Base-by-base conservation (phyloP, 1,140 invertebrate species). In the Drosophila navojoa region DNA sequence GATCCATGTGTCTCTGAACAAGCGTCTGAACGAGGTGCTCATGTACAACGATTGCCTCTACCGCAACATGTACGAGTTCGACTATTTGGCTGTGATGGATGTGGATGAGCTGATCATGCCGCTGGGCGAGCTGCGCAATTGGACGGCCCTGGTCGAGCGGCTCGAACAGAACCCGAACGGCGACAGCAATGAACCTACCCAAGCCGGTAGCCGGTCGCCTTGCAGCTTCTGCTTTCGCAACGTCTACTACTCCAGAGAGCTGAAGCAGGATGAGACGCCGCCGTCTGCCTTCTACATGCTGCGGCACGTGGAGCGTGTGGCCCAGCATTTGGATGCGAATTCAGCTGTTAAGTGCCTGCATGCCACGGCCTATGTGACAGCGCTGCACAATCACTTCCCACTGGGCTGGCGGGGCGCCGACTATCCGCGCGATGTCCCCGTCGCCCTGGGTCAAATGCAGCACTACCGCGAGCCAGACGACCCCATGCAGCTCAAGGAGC, bases 31-130 rank as follows among this genome's bases (percentile, higher is more conserved):
- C 92, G 98, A 99, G 91, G 93, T 99, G 19, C 97, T 99, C 69
- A 97, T 97, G 0, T 98, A 98, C 93, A 98, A 98, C 92, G 98
- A 99, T 90, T 99, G 98, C 90, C 93, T 98, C 1, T 98, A 99
- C 92, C 95, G 97, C 60, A 96, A 97, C 90, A 94, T 98, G 93
- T 97, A 98, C 91, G 93, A 95, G 47, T 98, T 98, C 90, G 95
- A 97, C 49, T 98, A 97, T 92, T 95, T 99, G 27, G 96, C 96
- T 0, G 92, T 98, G 4, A 91, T 98, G 19, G 98, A 99, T 87
- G 96, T 97, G 42, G 98, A 99, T 91, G 98, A 99, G 92, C 95
- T 98, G 32, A 98, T 98, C 64, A 97, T 98, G 95, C 98, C 85
- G 2, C 27, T 84, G 49, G 76, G 70, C 6, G 0, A 94, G 93